These are phyloP conservation scores for Chelonoidis abingdonii DNA, from an alignment of 2,113 vertebrate genomes.

Conservation along the genomic window DNA sequence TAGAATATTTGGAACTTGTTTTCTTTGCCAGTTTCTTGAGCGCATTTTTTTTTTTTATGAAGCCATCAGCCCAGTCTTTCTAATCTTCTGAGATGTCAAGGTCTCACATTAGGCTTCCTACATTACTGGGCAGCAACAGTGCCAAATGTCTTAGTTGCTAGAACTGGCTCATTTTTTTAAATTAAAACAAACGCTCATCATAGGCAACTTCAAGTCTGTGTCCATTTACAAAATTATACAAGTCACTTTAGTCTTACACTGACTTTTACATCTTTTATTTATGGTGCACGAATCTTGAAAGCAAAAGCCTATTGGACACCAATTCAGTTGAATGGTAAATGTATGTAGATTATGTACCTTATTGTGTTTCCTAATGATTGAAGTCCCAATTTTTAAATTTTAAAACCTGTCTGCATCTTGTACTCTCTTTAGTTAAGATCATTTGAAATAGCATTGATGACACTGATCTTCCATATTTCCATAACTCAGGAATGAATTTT, in stretches of 20 bases:
- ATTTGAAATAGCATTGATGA: background rate
- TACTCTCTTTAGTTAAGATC: background rate
- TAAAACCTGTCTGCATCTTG: background rate
- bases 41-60: background rate
- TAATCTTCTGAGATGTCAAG: slow-evolving; percentile 59
- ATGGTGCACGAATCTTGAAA: background rate
- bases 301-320: background rate
- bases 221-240: background rate
- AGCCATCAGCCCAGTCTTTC: slow-evolving; percentile 20
- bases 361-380: background rate
- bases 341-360: background rate
- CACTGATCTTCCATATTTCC: too few species aligned
- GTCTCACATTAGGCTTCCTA: slow-evolving; percentile 15
- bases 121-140: slow-evolving; percentile 22
- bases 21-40: slow-evolving; percentile 47
- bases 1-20: slow-evolving; percentile 54
- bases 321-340: background rate
- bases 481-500: too few species aligned
- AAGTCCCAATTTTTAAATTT: background rate
- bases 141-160: slow-evolving; percentile 36
- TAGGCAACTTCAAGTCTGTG: slow-evolving; percentile 15
- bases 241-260: background rate
- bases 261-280: background rate
- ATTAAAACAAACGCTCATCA: slow-evolving; percentile 59
- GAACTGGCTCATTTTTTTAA: background rate